Evolutionary conservation across 2,113 vertebrate species (phyloP).

Genomic region (Myiozetetes cayanensis): DNA sequence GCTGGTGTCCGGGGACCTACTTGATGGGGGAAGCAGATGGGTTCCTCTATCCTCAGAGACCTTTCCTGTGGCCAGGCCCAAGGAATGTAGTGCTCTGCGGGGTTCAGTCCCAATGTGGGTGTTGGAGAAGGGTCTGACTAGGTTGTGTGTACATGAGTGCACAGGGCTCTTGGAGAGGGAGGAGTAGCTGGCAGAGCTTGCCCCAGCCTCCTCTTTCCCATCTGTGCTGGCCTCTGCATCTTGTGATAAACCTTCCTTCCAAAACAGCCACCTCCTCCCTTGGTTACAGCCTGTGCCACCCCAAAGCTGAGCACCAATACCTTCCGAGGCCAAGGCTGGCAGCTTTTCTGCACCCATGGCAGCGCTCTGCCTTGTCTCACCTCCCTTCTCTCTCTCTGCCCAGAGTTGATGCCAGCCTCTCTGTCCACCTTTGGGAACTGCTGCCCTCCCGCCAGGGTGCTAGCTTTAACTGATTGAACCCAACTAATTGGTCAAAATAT

Average conservation of each 20-base stretch:
- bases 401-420: neutral
- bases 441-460: neutral
- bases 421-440: neutral
- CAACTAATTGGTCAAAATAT: neutral
- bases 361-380: neutral
- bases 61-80: neutral
- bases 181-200: neutral
- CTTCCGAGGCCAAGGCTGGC: fast-evolving
- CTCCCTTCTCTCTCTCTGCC: neutral
- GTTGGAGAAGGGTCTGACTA: neutral
- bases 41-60: neutral
- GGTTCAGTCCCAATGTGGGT: neutral
- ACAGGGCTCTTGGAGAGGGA: neutral
- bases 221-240: neutral
- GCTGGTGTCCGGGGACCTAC: neutral
- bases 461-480: neutral
- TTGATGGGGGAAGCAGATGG: neutral
- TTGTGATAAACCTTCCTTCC: neutral
- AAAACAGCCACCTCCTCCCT: neutral
- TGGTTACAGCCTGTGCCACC: neutral
- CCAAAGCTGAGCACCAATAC: neutral
- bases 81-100: neutral
- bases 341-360: neutral
- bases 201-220: neutral
- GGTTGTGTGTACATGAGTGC: fast-evolving